These are phyloP conservation scores for Proteles cristata DNA, from an alignment of 2,113 vertebrate genomes.

Conservation along the genomic window DNA sequence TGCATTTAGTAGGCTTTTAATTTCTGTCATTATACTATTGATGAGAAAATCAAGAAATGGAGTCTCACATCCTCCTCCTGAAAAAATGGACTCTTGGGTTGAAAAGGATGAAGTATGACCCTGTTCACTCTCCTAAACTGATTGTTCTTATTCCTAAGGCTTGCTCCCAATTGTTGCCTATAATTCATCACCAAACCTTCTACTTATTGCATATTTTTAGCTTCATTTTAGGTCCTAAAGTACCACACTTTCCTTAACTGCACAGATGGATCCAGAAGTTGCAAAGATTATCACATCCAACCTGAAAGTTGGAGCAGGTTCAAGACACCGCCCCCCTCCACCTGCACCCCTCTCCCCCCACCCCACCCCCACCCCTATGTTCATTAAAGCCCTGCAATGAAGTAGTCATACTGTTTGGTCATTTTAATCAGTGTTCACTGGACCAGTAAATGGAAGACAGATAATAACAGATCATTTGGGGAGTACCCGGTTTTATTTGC, in stretches of 20 bases:
- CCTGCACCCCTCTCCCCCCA: accelerated
- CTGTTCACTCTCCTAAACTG: no score
- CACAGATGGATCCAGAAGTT: not conserved
- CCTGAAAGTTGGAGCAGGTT: not conserved
- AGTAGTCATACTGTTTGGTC: not conserved
- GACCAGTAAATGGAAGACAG: not conserved
- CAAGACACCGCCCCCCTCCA: not conserved
- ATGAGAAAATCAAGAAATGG: not conserved
- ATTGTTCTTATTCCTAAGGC: not conserved
- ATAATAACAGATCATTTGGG: not conserved
- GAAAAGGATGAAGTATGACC: not conserved
- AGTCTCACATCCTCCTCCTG: not conserved
- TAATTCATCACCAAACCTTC: not conserved
- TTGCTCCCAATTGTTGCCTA: not conserved
- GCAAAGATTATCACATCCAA: not conserved
- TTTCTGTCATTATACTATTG: not conserved
- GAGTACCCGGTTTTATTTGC: not conserved
- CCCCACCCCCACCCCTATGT: accelerated
- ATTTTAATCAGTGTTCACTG: not conserved
- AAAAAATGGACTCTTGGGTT: accelerated
- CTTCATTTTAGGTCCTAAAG: not conserved
- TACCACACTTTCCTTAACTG: not conserved
- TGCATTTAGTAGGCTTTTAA: not conserved
- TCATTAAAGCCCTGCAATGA: not conserved
- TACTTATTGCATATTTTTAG: not conserved